Evolutionary conservation across 2,888 invertebrate species (phyloP), one percentile per base, ranked within the genome.

Genomic region (Dryococelus australis): DNA sequence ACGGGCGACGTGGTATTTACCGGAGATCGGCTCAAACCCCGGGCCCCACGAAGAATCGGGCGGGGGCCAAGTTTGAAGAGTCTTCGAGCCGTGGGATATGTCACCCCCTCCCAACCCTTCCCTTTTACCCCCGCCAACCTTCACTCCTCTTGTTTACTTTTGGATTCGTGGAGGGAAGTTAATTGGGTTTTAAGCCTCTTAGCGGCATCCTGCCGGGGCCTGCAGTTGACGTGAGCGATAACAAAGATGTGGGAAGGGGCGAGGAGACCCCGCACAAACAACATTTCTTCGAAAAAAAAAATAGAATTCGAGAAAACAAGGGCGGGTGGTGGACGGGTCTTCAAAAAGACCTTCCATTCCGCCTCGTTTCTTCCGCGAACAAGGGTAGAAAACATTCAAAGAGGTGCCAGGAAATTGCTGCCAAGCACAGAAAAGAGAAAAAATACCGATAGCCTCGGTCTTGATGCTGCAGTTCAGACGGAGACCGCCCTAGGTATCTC

Each of bases 161-260:
- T 3, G 65, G 65, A n/a, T n/a, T n/a, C n/a, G 13, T 2, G 20
- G 65, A 65, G 65, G 65, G 65, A 65, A 65, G 65, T 65, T 65
- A 65, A 65, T 65, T 65, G 65, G 65, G 65, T 65, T 65, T 65
- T 65, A 65, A 65, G 65, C 65, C 65, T 65, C 65, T 65, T 65
- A 65, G 16, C 65, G 8, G 24, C 65, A 8, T 8, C 20, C 65
- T 0, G 65, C 65, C 13, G 0, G 16, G 65, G 65, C 16, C 65
- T 65, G 65, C 65, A 65, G 65, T 65, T 65, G 65, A 65, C 65
- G 65, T 24, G 65, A 65, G n/a, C 65, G 65, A 65, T 65, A 65
- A 65, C 65, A 65, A 65, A 65, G 65, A 65, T 8, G 65, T 65
- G 24, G 51, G 4, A 35, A 47, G 47, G 47, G 47, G 65, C 24